Conservation (phyloP, 2,888 invertebrate genomes). For the Tinea trinotella region DNA sequence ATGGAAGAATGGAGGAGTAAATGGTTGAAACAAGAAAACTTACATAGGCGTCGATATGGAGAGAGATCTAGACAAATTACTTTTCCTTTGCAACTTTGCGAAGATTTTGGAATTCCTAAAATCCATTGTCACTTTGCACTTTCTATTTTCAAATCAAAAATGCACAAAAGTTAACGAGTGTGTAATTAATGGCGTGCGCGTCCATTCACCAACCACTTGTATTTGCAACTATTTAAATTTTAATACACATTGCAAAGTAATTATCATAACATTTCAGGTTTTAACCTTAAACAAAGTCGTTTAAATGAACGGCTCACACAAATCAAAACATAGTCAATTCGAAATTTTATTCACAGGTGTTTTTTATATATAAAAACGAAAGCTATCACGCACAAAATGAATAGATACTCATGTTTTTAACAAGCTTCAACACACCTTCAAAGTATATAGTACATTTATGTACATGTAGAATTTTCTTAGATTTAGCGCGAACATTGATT, state of each 20-base stretch:
- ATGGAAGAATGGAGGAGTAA: too few relatives aligned
- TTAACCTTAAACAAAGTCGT: constrained; percentile 55
- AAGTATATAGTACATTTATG: too few relatives aligned
- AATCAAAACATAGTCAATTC: too few relatives aligned
- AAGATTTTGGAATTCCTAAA: constrained; percentile 41
- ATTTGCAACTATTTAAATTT: constrained; percentile 52
- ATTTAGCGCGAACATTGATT: too few relatives aligned
- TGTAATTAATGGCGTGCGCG: constrained; percentile 32
- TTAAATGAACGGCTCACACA: too few relatives aligned
- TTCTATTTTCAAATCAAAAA: background rate
- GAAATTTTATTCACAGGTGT: too few relatives aligned
- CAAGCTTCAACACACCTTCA: too few relatives aligned
- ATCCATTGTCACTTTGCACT: constrained; percentile 45
- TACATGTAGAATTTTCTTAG: too few relatives aligned
- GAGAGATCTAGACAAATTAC: constrained; percentile 44
- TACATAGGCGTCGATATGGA: constrained; percentile 62
- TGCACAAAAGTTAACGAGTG: constrained; percentile 25
- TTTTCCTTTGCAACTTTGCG: constrained; percentile 29
- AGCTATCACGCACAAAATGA: too few relatives aligned
- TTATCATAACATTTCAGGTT: constrained; percentile 69
- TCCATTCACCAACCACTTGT: constrained; percentile 51
- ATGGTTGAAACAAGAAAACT: constrained; percentile 23
- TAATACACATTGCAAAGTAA: constrained; percentile 56
- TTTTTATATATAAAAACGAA: too few relatives aligned
- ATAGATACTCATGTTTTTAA: too few relatives aligned